Base-by-base conservation (phyloP, 2,797 vertebrate species). In the Parambassis ranga region DNA sequence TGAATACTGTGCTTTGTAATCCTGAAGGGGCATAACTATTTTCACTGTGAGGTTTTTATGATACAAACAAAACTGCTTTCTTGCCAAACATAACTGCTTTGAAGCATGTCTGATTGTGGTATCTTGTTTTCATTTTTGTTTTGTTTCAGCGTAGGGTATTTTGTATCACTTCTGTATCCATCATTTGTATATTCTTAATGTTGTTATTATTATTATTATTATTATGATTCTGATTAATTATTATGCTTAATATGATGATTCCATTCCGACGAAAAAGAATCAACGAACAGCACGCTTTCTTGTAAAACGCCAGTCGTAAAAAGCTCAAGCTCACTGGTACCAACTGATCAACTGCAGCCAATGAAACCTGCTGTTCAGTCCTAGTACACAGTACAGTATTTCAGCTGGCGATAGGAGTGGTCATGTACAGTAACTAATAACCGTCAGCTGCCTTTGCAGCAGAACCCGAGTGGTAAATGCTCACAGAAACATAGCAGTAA, bases 1-100 rank as follows among this genome's bases (percentile, higher is more conserved):
- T 93, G 88, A 91, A 92, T 90, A 92, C 92, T 93, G 91, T 93
- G 92, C 92, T 92, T 93, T 92, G 89, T 91, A 89, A 91, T 91
- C 85, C 88, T 88, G 87, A 90, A 90, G 91, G 92, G 91, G 90
- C 90, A 90, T 90, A 92, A 92, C 90, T 91, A 89, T 92, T 93
- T 93, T 93, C 92, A 93, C 92, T 93, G 92, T 93, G 92, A 93
- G 90, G 89, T 93, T 93, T 92, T 87, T 91, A 91, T 85, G 87
- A 92, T 85, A 89, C 86, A 84, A n/a, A 87, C 87, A 83, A 87
- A 92, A 92, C 89, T 88, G 90, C 90, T 93, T 91, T 93, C 88
- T 91, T 92, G 91, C 91, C 91, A 92, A 93, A 93, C 91, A 82
- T 90, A 89, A 90, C 84, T 55, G 91, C 90, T 93, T 89, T 77